phyloP scores from a whole-genome alignment of 92 coral and sea anemone species.

The Porites lobata region DNA sequence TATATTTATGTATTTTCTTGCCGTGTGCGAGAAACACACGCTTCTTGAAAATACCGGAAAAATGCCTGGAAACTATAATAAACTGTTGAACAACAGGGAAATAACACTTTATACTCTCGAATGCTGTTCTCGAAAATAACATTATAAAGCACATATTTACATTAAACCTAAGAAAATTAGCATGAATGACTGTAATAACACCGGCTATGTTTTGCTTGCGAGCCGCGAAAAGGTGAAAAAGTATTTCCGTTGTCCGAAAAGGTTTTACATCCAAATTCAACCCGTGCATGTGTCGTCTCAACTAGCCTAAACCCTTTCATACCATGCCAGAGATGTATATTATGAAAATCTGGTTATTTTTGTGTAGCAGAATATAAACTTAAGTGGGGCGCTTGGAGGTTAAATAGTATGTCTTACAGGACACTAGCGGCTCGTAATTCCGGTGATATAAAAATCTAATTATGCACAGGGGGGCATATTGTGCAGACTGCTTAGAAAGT shows the following conservation, averaged over 20 bases:
- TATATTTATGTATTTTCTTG: not conserved
- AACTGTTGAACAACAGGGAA: not conserved
- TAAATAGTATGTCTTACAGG: too few relatives aligned
- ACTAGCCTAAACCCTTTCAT: too few relatives aligned
- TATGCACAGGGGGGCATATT: too few relatives aligned
- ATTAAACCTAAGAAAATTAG: slow-evolving; percentile 11
- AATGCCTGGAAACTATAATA: slow-evolving; percentile 4
- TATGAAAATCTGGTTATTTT: too few relatives aligned
- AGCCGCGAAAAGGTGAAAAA: not conserved
- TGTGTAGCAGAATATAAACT: too few relatives aligned
- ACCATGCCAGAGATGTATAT: too few relatives aligned
- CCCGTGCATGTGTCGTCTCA: not conserved
- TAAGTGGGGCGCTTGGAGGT: too few relatives aligned
- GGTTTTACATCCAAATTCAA: not conserved
- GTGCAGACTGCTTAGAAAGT: not conserved
- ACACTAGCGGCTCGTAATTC: too few relatives aligned
- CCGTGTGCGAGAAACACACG: not conserved
- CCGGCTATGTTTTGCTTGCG: not conserved
- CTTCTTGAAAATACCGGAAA: not conserved
- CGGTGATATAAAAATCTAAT: too few relatives aligned
- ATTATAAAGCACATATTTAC: slow-evolving; percentile 24
- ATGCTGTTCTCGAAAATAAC: not conserved
- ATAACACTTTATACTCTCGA: slow-evolving; percentile 10
- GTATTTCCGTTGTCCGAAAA: not conserved
- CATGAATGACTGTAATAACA: not conserved